A percentile compares a stretch with the other conserved stretches of the same genome.
phyloP scores from a whole-genome alignment of 2,113 vertebrate genomes.

The Thamnaconus septentrionalis region DNA sequence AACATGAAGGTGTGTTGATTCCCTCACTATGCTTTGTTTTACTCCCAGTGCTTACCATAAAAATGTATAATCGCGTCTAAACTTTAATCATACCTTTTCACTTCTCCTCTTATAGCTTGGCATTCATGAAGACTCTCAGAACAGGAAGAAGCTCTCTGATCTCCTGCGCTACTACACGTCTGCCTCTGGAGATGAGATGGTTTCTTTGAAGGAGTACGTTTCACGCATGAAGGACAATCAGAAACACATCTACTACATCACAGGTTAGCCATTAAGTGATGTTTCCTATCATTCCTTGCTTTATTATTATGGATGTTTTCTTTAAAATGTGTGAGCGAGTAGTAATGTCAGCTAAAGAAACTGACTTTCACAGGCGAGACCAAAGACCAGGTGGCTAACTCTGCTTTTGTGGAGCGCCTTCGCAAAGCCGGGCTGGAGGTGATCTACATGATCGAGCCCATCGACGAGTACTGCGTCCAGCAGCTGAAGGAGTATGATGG shows the following conservation, averaged over 20 bases:
- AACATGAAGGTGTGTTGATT: slow-evolving; percentile 87
- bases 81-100: no score
- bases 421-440: slow-evolving; percentile 81
- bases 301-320: background rate
- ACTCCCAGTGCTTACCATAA: no score
- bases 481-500: slow-evolving; percentile 83
- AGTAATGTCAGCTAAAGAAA: background rate
- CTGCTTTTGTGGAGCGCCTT: slow-evolving; percentile 82
- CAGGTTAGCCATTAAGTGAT: slow-evolving; percentile 73
- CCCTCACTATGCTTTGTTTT: background rate
- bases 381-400: slow-evolving; percentile 83
- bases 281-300: background rate
- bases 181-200: slow-evolving; percentile 92
- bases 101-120: slow-evolving; percentile 80
- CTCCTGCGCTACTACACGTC: slow-evolving; percentile 92
- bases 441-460: slow-evolving; percentile 84
- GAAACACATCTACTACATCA: slow-evolving; percentile 97
- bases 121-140: slow-evolving; percentile 96
- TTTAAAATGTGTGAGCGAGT: background rate
- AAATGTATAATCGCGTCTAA: no score
- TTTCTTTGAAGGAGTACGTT: slow-evolving; percentile 95
- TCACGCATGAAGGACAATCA: slow-evolving; percentile 97
- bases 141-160: slow-evolving; percentile 94
- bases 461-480: slow-evolving; percentile 83
- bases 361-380: slow-evolving; percentile 72